Percentiles rank a stretch among this genome's conserved stretches.
phyloP scores from a whole-genome alignment of 2,113 vertebrate genomes.

The Alectura lathami region DNA sequence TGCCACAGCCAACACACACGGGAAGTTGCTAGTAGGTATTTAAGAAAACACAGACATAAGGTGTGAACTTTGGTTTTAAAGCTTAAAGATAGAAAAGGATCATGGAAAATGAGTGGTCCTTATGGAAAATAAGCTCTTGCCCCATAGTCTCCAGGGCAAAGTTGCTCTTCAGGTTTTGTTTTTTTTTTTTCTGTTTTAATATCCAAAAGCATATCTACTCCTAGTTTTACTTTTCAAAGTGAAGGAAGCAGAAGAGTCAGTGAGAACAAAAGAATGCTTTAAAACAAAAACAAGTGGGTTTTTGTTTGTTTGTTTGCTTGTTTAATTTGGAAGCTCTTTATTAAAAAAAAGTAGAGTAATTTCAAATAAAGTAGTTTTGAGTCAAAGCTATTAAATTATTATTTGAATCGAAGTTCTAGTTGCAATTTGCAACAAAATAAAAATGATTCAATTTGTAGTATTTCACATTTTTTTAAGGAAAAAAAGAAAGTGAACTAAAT shows the following conservation, averaged over 20 bases:
- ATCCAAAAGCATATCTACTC: neutral
- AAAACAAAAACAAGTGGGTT: neutral
- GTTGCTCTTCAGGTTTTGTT: neutral
- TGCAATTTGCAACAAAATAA: neutral
- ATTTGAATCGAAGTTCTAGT: neutral
- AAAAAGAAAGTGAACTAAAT: neutral
- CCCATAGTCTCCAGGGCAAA: neutral
- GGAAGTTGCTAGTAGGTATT: neutral
- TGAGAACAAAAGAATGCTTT: neutral
- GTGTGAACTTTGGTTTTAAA: neutral
- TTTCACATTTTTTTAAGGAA: neutral
- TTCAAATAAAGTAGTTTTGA: neutral
- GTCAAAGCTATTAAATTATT: neutral
- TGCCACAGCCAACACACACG: accelerated
- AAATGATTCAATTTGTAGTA: neutral
- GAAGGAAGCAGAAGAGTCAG: neutral
- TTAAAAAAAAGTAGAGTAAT: neutral
- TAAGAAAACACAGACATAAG: neutral
- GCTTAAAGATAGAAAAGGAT: neutral
- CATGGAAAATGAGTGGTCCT: neutral
- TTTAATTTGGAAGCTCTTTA: neutral
- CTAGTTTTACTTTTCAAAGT: neutral
- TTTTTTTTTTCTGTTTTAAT: neutral
- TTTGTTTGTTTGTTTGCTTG: neutral
- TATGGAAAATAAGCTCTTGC: neutral